Percentiles rank a stretch among this genome's conserved stretches.
These are phyloP conservation scores for Myrmophylax atrothorax DNA, from an alignment of 2,113 vertebrate genomes.

Conservation along the genomic window DNA sequence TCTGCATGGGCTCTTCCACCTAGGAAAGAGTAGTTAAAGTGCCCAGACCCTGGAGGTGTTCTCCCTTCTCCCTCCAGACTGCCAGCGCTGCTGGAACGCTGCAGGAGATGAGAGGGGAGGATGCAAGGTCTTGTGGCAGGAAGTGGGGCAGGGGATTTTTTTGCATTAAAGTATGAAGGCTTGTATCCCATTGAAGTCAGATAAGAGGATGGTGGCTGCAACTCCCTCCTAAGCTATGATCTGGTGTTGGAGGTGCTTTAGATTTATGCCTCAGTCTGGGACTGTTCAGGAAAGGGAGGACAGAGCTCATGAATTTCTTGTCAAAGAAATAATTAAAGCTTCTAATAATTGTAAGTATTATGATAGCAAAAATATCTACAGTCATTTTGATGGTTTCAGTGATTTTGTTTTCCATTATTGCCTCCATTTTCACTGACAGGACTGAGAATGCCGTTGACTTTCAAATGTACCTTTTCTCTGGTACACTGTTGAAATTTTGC, in stretches of 20 bases:
- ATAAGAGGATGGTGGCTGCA: background rate
- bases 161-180: background rate
- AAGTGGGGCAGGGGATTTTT: background rate
- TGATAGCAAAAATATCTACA: background rate
- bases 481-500: background rate
- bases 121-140: background rate
- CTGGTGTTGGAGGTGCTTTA: background rate
- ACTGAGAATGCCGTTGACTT: background rate
- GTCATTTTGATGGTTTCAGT: background rate
- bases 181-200: background rate
- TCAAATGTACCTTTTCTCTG: background rate
- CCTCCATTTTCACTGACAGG: background rate
- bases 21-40: background rate
- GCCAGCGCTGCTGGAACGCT: background rate
- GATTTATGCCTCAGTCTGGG: background rate
- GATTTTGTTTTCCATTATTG: background rate
- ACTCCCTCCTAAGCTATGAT: background rate
- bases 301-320: background rate
- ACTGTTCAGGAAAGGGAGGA: background rate
- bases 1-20: background rate
- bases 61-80: background rate
- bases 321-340: background rate
- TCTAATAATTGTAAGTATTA: background rate
- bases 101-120: background rate
- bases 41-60: background rate